These are phyloP conservation scores for Caenorhabditis plicata DNA, from an alignment of 2,888 invertebrate genomes.

Conservation along the genomic window DNA sequence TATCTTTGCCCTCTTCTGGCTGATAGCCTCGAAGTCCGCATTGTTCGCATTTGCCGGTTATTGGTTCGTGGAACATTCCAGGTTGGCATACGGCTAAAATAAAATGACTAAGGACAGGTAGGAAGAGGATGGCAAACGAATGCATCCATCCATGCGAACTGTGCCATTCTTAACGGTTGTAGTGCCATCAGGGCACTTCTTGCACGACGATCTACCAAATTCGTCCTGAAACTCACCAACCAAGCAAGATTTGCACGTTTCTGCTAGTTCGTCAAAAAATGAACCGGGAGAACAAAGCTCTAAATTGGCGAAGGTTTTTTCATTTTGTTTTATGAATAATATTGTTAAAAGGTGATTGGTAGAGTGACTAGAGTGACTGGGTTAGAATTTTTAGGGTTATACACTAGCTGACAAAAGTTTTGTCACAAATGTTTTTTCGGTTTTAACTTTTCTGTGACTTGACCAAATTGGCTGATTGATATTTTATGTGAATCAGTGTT, in stretches of 20 bases:
- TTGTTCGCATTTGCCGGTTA: slow-evolving; percentile 38
- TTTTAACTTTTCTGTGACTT: no score
- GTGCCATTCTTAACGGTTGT: slow-evolving; percentile 30
- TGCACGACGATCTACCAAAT: slow-evolving; percentile 37
- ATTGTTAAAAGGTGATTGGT: no score
- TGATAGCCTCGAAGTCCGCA: slow-evolving; percentile 45
- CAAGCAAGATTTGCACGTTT: slow-evolving; percentile 28
- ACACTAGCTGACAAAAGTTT: no score
- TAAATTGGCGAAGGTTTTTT: slow-evolving; percentile 1
- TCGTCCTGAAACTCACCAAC: slow-evolving; percentile 39
- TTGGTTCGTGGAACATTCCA: slow-evolving; percentile 40
- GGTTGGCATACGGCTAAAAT: slow-evolving; percentile 40
- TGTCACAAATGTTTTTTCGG: no score
- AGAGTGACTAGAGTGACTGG: no score
- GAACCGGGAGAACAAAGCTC: slow-evolving; percentile 39
- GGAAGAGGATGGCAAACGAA: slow-evolving; percentile 12
- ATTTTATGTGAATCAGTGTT: no score
- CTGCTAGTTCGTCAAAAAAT: slow-evolving; percentile 28
- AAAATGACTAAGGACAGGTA: no score
- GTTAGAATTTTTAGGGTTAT: no score
- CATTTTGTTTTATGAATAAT: no score
- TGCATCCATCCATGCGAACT: slow-evolving; percentile 21
- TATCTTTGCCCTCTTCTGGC: slow-evolving; percentile 32
- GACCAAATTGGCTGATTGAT: no score
- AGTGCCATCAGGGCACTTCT: slow-evolving; percentile 27